Conservation (phyloP, 2,888 invertebrate genomes). For the Plutella xylostella region DNA sequence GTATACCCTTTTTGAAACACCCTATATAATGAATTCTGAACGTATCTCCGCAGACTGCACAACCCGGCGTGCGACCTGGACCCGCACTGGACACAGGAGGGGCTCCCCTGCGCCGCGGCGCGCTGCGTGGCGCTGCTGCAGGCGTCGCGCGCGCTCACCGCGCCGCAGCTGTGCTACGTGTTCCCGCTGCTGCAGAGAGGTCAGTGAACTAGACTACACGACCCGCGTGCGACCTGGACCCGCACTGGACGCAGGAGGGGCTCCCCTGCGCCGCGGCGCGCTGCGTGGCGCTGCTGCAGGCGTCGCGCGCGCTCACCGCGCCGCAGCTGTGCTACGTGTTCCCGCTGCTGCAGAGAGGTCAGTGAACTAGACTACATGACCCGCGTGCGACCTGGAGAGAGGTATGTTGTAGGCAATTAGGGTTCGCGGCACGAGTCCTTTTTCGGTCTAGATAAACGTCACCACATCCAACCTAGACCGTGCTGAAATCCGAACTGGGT, state of each 20-base stretch:
- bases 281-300: conserved; percentile 71
- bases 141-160: conserved; percentile 69
- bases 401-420: too few relatives aligned
- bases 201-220: conserved; percentile 68
- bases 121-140: conserved; percentile 73
- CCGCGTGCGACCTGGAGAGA: background rate
- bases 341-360: conserved; percentile 77
- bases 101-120: conserved; percentile 71
- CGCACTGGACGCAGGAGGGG: conserved; percentile 81
- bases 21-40: too few relatives aligned
- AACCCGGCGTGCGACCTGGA: conserved; percentile 86
- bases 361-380: conserved; percentile 21
- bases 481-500: too few relatives aligned
- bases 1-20: too few relatives aligned
- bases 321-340: conserved; percentile 88
- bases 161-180: conserved; percentile 84
- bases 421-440: too few relatives aligned
- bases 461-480: too few relatives aligned
- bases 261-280: conserved; percentile 73
- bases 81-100: conserved; percentile 80
- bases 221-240: conserved; percentile 85
- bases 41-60: conserved; percentile 65
- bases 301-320: conserved; percentile 71
- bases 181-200: conserved; percentile 82
- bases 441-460: too few relatives aligned